Evolutionary conservation across 2,797 vertebrate species (phyloP).

Genomic region (Otolemur crassicaudatus): DNA sequence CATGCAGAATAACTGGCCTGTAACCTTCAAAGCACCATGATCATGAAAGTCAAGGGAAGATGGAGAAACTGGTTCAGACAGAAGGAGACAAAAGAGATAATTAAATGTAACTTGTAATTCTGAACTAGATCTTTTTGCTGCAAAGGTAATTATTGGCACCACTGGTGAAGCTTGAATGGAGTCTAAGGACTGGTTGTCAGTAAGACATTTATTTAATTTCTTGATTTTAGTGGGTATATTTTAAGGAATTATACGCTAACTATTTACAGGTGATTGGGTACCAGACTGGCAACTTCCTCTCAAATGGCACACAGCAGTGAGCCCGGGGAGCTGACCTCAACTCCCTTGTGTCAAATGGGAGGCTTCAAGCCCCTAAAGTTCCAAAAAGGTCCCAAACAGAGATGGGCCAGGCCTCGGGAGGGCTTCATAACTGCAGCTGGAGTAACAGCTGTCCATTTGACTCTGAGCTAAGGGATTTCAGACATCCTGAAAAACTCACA

Average conservation of each 20-base stretch:
- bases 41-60: background rate
- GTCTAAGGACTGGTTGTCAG: background rate
- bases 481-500: conserved; percentile 5
- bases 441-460: background rate
- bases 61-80: background rate
- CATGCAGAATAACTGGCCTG: background rate
- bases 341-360: fast-evolving
- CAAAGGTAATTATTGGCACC: background rate
- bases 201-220: background rate
- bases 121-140: background rate
- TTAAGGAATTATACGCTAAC: background rate
- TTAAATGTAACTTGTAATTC: background rate
- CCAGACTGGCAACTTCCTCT: background rate
- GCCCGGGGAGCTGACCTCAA: background rate
- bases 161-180: fast-evolving
- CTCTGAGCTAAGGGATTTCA: background rate
- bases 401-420: fast-evolving
- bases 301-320: background rate
- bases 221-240: background rate
- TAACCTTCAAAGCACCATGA: background rate
- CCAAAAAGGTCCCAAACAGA: background rate
- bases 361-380: background rate
- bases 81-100: background rate
- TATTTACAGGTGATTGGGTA: background rate
- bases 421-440: background rate